phyloP scores from a whole-genome alignment of 1,140 invertebrate genomes.

The Drosophila parabipectinata region DNA sequence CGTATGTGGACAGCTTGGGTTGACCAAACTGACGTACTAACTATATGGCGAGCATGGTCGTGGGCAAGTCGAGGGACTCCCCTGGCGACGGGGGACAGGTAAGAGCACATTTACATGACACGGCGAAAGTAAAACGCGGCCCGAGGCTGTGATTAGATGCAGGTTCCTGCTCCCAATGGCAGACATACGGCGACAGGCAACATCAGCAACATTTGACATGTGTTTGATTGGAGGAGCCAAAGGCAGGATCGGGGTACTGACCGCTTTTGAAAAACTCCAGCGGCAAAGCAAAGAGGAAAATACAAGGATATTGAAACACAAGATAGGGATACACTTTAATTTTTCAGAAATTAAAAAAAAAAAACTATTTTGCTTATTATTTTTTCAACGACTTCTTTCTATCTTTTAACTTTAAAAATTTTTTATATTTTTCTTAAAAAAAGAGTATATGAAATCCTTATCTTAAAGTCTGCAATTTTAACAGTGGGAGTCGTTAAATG shows the following conservation, averaged over 20 bases:
- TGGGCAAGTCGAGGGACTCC: conserved; percentile 1
- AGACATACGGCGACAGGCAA: conserved; percentile 56
- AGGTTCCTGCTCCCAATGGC: conserved; percentile 50
- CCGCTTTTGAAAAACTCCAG: conserved; percentile 30
- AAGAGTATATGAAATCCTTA: conserved; percentile 37
- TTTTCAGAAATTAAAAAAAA: neutral
- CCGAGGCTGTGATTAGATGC: conserved; percentile 66
- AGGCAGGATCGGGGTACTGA: conserved; percentile 28
- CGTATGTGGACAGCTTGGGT: conserved; percentile 47
- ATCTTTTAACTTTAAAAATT: too few relatives aligned
- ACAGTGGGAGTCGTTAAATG: conserved; percentile 71
- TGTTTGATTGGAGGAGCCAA: conserved; percentile 72
- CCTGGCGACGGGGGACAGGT: conserved; percentile 29
- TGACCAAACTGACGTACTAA: conserved; percentile 49
- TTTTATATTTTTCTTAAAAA: neutral
- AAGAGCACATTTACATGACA: conserved; percentile 78
- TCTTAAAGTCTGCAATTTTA: conserved; percentile 41
- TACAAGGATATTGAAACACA: neutral
- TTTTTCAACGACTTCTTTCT: neutral
- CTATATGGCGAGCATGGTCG: conserved; percentile 41
- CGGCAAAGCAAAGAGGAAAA: conserved; percentile 5
- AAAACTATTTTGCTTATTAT: too few relatives aligned
- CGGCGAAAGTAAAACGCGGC: conserved; percentile 75
- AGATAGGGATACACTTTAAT: neutral
- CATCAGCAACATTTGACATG: conserved; percentile 70